Percentiles rank a stretch among this genome's conserved stretches.
These are phyloP conservation scores for Paralichthys olivaceus DNA, from an alignment of 2,113 vertebrate genomes.

Conservation along the genomic window DNA sequence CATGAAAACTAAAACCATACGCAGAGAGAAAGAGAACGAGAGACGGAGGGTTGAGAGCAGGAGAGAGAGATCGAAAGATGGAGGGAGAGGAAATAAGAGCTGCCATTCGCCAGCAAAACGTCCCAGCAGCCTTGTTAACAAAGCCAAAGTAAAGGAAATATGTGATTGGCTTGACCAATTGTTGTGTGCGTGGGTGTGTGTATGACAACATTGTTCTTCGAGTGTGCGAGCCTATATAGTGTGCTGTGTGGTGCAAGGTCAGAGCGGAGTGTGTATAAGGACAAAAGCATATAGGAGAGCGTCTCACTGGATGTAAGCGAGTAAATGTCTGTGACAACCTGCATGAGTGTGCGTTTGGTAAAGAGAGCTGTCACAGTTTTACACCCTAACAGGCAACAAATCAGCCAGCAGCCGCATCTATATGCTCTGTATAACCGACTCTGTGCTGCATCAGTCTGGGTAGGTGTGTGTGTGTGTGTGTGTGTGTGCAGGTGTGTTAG, in stretches of 20 bases:
- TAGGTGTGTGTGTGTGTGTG: background rate
- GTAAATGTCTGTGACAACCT: conserved; percentile 6
- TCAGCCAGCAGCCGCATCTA: conserved; percentile 70
- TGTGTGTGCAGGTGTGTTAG: background rate
- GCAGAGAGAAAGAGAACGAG: background rate
- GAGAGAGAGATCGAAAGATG: conserved; percentile 45
- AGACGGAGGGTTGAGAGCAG: background rate
- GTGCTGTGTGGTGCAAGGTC: background rate
- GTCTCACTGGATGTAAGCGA: conserved; percentile 14
- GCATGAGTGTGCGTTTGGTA: background rate
- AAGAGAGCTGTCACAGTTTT: conserved; percentile 52
- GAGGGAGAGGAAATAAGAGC: conserved; percentile 50
- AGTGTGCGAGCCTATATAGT: background rate
- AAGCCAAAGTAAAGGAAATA: conserved; percentile 58
- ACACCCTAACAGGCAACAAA: conserved; percentile 72
- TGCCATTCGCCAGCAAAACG: conserved; percentile 43
- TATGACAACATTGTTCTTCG: conserved; percentile 6
- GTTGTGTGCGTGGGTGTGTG: conserved; percentile 16
- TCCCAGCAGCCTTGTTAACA: conserved; percentile 55
- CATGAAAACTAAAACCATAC: conserved; percentile 74
- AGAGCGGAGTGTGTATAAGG: background rate
- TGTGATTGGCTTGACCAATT: conserved; percentile 46
- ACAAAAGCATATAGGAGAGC: background rate
- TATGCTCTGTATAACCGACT: conserved; percentile 39
- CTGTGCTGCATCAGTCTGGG: conserved; percentile 19